Evolutionary conservation across 1,140 invertebrate species (phyloP).

Genomic region (Ostrea edulis): DNA sequence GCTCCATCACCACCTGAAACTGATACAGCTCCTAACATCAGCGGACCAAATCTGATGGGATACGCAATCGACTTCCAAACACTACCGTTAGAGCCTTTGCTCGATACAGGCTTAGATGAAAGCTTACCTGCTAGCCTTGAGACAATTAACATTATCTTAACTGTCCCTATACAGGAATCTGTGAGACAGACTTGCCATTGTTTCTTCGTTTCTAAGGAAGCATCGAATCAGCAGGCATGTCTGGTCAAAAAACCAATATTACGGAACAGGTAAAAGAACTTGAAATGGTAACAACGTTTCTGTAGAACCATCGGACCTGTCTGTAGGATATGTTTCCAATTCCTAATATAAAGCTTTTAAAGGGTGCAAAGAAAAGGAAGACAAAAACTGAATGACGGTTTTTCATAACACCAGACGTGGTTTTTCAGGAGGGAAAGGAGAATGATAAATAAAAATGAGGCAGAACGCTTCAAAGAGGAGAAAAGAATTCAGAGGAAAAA

Average conservation of each 20-base stretch:
- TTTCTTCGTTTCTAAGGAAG: not conserved
- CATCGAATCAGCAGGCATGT: not conserved
- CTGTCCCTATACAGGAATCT: not conserved
- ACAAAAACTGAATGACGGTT: not conserved
- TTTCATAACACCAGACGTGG: not conserved
- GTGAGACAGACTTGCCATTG: not conserved
- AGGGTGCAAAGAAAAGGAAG: not conserved
- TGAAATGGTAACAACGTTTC: too few species aligned
- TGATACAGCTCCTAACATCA: not conserved
- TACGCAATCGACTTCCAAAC: not conserved
- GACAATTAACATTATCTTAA: not conserved
- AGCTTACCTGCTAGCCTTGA: conserved; percentile 1
- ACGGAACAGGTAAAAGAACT: not conserved
- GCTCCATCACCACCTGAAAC: not conserved
- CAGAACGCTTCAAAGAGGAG: not conserved
- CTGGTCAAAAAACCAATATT: not conserved
- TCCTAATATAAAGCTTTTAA: not conserved
- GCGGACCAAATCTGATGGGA: not conserved
- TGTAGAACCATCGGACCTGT: not conserved
- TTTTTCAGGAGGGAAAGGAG: not conserved
- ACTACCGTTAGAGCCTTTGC: not conserved
- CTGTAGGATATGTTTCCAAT: not conserved
- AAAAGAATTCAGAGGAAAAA: not conserved
- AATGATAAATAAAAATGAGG: not conserved
- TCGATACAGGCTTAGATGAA: not conserved